Base-by-base conservation (phyloP, 1,140 invertebrate genomes). In the Drosophila equinoxialis region DNA sequence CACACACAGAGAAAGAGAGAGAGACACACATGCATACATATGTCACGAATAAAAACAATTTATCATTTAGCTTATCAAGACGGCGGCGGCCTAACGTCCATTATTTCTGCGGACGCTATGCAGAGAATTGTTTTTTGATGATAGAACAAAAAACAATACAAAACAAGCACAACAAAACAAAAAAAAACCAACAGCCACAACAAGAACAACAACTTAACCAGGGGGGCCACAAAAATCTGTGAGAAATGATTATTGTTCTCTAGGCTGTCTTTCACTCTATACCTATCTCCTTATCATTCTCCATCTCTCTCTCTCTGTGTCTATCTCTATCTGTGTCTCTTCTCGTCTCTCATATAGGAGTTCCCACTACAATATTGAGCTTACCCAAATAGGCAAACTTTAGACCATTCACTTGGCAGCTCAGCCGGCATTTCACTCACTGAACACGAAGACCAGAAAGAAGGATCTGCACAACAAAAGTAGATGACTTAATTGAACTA, bases 1-100 rank as follows among this genome's bases (percentile, higher is more conserved):
- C 59, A 41, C 58, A 54, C 59, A 65, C 10, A 41, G 7, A 35
- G 33, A 10, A 39, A 8, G 11, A 39, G 8, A 66, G n/a, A 66
- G 14, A 58, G 51, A 41, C 61, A 64, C 63, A 76, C 69, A 63
- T 54, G 57, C 71, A 72, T 68, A 74, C 84, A 87, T 84, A 87
- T 87, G 84, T 87, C 84, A 87, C 84, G 84, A 89, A 80, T 87
- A 78, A 87, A 87, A 87, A 87, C 84, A 87, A 87, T 87, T 87
- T 87, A 89, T 87, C 84, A 87, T 87, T 87, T 81, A 87, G 84
- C 84, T 87, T 89, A 87, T 87, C 85, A 87, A 87, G 74, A 76
- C 45, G 20, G 79, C 77, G 58, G 80, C 76, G 80, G 84, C 84
- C 84, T 89, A 84, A 78, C 80, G 84, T 87, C 84, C 84, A 87